Percentiles rank a stretch among this genome's conserved stretches.
phyloP scores from a whole-genome alignment of 2,797 vertebrate species.

The Phoxinus dragarum region DNA sequence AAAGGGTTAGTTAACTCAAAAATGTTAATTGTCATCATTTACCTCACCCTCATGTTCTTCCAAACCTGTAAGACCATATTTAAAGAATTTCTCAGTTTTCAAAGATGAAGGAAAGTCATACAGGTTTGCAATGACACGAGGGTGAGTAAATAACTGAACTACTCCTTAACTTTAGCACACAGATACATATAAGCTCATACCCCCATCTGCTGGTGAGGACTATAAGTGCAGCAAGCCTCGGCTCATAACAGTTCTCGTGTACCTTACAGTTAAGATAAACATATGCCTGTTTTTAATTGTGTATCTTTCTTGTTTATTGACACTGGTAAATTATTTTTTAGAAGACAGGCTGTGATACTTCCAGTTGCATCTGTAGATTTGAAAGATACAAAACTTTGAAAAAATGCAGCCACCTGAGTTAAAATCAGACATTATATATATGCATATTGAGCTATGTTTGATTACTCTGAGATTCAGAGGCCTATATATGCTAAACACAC shows the following conservation, averaged over 20 bases:
- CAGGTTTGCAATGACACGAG: neutral
- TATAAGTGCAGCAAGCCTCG: neutral
- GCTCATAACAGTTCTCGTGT: neutral
- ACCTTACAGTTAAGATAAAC: neutral
- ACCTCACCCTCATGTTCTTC: neutral
- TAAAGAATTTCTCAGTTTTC: neutral
- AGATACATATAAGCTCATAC: neutral
- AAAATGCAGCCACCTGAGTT: neutral
- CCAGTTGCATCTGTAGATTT: neutral
- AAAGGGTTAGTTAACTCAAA: neutral
- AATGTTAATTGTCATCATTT: neutral
- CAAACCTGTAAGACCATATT: neutral
- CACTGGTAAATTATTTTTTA: neutral
- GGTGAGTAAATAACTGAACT: neutral
- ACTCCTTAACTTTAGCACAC: neutral
- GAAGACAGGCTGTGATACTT: neutral
- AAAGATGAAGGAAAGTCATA: neutral
- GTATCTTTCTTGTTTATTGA: neutral
- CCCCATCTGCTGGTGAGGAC: constrained; percentile 50
- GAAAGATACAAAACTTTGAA: neutral
- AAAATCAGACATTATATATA: neutral
- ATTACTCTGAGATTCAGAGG: neutral
- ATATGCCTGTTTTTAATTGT: too few species aligned
- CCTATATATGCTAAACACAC: neutral
- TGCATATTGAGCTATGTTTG: neutral